phyloP scores from a whole-genome alignment of 2,797 vertebrate genomes.

The Lophius americanus region DNA sequence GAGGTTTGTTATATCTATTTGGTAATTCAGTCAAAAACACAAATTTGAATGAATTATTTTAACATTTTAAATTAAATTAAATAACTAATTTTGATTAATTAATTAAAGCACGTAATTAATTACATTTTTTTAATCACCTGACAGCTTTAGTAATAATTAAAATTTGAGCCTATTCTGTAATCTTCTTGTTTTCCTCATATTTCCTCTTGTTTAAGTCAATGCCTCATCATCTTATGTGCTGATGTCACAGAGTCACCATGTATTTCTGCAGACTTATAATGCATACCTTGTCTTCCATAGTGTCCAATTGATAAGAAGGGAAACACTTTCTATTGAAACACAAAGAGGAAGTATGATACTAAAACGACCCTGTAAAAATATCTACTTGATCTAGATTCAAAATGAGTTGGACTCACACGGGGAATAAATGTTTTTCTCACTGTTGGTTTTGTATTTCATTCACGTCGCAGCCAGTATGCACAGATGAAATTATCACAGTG shows the following conservation, averaged over 20 bases:
- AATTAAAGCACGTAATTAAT: too few relatives aligned
- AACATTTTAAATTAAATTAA: too few relatives aligned
- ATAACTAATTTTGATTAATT: too few relatives aligned
- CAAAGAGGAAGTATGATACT: not conserved
- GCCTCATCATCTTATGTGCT: not conserved
- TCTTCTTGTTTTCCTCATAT: too few relatives aligned
- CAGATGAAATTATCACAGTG: not conserved
- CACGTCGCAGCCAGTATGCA: not conserved
- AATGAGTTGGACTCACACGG: conserved; percentile 4
- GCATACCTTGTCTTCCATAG: not conserved
- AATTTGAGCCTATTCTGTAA: too few relatives aligned
- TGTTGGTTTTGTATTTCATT: not conserved
- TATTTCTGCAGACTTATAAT: not conserved
- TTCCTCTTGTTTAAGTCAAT: too few relatives aligned
- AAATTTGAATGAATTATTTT: too few relatives aligned
- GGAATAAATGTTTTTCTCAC: not conserved
- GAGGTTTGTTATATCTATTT: too few relatives aligned
- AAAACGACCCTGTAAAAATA: not conserved
- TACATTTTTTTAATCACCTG: too few relatives aligned
- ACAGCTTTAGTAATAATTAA: too few relatives aligned
- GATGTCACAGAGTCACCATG: not conserved
- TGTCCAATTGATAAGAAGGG: not conserved
- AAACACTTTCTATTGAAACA: not conserved
- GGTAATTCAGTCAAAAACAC: too few relatives aligned
- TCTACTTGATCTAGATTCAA: not conserved